phyloP scores from a whole-genome alignment of 2,888 invertebrate species.

The Nomada ruficornis region DNA sequence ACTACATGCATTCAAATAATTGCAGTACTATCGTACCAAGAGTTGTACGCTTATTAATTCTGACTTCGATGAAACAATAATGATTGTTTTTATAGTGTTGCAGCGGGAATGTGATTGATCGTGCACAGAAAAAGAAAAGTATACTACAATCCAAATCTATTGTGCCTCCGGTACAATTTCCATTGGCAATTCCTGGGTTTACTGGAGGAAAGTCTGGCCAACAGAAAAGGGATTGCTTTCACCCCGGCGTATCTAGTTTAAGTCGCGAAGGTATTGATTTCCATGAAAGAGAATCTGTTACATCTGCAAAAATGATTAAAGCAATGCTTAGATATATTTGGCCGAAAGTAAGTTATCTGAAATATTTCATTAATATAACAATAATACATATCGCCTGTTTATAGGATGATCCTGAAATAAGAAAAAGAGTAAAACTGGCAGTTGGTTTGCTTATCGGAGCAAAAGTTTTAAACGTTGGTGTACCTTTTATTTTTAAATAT shows the following conservation, averaged over 20 bases:
- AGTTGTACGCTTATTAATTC: no score
- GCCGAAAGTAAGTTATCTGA: conserved; percentile 90
- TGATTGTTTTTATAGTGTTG: conserved; percentile 73
- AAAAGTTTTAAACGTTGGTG: conserved; percentile 95
- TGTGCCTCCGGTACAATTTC: conserved; percentile 77
- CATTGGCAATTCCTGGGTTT: conserved; percentile 77
- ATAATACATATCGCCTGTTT: conserved; percentile 31
- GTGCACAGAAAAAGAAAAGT: conserved; percentile 81
- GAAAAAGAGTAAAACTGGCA: conserved; percentile 93
- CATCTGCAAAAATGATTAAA: conserved; percentile 91
- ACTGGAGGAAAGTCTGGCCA: conserved; percentile 84
- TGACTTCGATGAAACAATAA: no score
- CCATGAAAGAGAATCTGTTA: conserved; percentile 86
- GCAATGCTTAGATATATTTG: conserved; percentile 97
- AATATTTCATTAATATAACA: conserved; percentile 75
- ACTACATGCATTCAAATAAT: background rate
- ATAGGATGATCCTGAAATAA: conserved; percentile 90
- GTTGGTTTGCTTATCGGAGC: conserved; percentile 92
- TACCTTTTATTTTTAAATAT: conserved; percentile 98
- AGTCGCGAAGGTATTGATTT: conserved; percentile 88
- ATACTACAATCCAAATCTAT: conserved; percentile 80
- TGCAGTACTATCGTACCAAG: no score
- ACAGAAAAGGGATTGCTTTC: conserved; percentile 93
- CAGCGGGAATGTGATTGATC: conserved; percentile 81
- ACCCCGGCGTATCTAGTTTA: conserved; percentile 92